Conservation (phyloP, 1,140 invertebrate genomes). For the Lasioglossum albipes region DNA sequence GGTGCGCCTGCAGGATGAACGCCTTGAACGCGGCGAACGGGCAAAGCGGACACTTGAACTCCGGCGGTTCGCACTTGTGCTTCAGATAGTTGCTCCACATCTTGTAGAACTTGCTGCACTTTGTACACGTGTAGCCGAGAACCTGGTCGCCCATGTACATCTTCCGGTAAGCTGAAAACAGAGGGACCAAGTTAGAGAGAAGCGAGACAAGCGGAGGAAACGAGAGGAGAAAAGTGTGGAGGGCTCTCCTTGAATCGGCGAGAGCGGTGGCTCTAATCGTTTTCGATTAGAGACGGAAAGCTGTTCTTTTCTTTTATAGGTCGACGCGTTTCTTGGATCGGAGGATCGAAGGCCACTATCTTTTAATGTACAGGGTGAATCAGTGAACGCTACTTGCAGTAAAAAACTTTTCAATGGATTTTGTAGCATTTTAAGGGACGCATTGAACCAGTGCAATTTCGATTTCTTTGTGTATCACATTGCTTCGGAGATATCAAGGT, state of each 20-base stretch:
- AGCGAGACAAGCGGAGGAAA: too few species aligned
- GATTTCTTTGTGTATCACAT: too few species aligned
- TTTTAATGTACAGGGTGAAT: too few species aligned
- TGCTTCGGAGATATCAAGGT: too few species aligned
- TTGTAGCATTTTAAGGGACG: too few species aligned
- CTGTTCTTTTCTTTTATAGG: too few species aligned
- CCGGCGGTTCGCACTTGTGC: slow-evolving; percentile 79
- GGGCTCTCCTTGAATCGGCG: not conserved
- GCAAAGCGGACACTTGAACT: slow-evolving; percentile 78
- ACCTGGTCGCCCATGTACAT: slow-evolving; percentile 79
- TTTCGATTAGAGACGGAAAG: not conserved
- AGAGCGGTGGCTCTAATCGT: too few species aligned
- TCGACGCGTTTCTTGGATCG: too few species aligned
- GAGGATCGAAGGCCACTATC: too few species aligned
- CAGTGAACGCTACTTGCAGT: too few species aligned
- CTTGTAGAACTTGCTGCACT: slow-evolving; percentile 81
- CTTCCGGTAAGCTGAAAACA: slow-evolving; percentile 79
- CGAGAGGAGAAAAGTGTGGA: not conserved
- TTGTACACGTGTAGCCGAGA: slow-evolving; percentile 79
- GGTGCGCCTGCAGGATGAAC: slow-evolving; percentile 79
- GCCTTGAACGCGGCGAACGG: slow-evolving; percentile 79
- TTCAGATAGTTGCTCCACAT: slow-evolving; percentile 81
- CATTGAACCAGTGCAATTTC: too few species aligned
- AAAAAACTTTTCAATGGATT: too few species aligned
- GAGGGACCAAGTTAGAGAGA: slow-evolving; percentile 58